A percentile compares a stretch with the other conserved stretches of the same genome.
Evolutionary conservation across 2,113 vertebrate genomes (phyloP).

Genomic region (Eubucco bourcierii): DNA sequence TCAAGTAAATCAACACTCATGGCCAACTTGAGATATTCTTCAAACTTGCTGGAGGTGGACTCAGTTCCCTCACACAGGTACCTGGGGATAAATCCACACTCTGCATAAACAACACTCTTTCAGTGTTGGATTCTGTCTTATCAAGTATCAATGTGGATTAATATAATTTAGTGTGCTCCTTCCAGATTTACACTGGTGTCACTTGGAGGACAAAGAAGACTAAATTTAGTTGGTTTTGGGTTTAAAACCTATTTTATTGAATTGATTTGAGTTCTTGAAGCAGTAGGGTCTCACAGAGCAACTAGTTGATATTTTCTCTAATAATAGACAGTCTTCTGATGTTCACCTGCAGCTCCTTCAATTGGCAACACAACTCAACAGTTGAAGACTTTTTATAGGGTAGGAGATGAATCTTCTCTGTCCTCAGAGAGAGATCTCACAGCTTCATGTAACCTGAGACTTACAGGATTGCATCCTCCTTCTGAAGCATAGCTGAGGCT

Average conservation of each 20-base stretch:
- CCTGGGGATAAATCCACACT: not conserved
- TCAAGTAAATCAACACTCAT: too few relatives aligned
- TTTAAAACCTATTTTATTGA: not conserved
- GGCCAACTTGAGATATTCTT: too few relatives aligned
- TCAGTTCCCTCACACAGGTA: too few relatives aligned
- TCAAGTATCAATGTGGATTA: not conserved
- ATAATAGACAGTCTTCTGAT: not conserved
- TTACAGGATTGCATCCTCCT: not conserved
- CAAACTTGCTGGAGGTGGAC: too few relatives aligned
- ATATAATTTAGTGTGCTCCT: not conserved
- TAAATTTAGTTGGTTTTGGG: not conserved
- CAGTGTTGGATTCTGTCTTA: not conserved
- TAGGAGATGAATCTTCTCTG: not conserved
- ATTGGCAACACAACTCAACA: not conserved
- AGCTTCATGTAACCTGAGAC: not conserved
- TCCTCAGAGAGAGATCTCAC: not conserved
- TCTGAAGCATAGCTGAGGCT: not conserved
- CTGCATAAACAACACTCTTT: not conserved
- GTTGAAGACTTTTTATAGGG: not conserved
- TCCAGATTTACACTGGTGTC: not conserved
- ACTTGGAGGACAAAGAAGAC: not conserved
- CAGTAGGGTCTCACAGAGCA: not conserved
- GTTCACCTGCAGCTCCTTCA: not conserved
- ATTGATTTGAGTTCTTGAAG: not conserved
- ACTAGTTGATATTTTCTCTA: not conserved